Base-by-base conservation (phyloP, 2,113 vertebrate species). In the Pandion haliaetus region DNA sequence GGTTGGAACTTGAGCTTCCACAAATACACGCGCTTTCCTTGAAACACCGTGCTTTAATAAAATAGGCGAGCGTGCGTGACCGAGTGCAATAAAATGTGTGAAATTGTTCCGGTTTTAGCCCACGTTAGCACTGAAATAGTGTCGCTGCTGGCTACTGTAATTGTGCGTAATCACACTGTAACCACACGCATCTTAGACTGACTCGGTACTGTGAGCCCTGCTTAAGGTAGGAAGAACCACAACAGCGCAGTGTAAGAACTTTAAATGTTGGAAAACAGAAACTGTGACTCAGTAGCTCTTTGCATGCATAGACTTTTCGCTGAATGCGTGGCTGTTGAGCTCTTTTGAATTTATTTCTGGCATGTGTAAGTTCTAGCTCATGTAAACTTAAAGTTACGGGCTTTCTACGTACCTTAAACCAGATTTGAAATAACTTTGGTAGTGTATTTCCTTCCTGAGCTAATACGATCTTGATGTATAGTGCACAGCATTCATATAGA, bases 121-220 rank as follows among this genome's bases (percentile, higher is more conserved):
- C 1, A 0, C 14, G 6, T 6, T 54, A 34, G 12, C n/a, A 11
- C 31, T 74, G 69, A 93, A 86, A 50, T 74, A 74, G 42, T 0
- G 1, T 59, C 42, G 29, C n/a, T 91, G 61, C 81, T 50, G n/a
- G 76, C 61, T 79, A 21, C 61, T 59, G 9, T 78, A 36, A 26
- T 74, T 82, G 36, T 61, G 28, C 16, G 0, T 57, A 19, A 65
- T 86, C 12, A 0, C 61, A 1, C 40, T 50, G 38, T 69, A 90
- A 79, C 90, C 69, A 32, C 31, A 2, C 1, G 0, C 3, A 0
- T 67, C 32, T 55, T 52, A 20, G 36, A 6, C 34, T 32, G 69
- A 32, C 29, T 82, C 9, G 58, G 8, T 77, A 6, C 28, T 17
- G 12, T 38, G 77, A 2, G 7, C 2, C 0, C 10, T 65, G 13